A percentile compares a stretch with the other conserved stretches of the same genome.
Conservation (phyloP, 35 echinoderm and acorn worm species). For the Antedon bifida region DNA sequence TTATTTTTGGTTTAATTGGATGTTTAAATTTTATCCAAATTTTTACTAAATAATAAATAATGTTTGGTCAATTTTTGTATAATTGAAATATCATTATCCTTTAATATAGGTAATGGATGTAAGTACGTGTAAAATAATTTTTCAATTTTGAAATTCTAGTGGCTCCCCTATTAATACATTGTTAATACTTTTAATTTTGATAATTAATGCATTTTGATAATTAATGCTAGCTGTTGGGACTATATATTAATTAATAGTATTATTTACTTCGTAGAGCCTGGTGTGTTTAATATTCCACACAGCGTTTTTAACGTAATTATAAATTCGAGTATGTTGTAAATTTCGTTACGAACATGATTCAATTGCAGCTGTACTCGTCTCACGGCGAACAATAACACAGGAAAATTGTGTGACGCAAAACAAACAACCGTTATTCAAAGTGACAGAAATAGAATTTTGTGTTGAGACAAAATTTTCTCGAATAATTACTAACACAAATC, state of each 20-base stretch:
- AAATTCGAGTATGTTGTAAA: neutral
- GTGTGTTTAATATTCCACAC: too few relatives aligned
- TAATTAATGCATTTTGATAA: too few relatives aligned
- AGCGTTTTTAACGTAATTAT: neutral
- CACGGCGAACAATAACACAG: neutral
- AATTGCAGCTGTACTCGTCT: neutral
- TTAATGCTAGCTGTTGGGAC: too few relatives aligned
- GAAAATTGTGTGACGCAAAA: constrained; percentile 1
- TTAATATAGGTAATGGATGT: too few relatives aligned
- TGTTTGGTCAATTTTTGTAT: neutral
- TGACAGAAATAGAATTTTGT: neutral
- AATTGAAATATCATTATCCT: neutral
- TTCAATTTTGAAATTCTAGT: too few relatives aligned
- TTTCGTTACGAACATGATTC: neutral
- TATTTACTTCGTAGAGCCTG: too few relatives aligned
- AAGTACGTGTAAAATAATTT: too few relatives aligned
- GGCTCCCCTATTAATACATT: too few relatives aligned
- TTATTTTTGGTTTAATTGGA: neutral
- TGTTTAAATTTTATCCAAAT: neutral
- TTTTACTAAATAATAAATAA: neutral
- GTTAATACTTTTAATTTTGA: too few relatives aligned
- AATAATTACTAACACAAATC: too few relatives aligned
- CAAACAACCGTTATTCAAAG: neutral
- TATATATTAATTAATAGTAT: too few relatives aligned
- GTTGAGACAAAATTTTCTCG: too few relatives aligned